Conservation (phyloP, 2,113 vertebrate species). For the Antigone vipio region DNA sequence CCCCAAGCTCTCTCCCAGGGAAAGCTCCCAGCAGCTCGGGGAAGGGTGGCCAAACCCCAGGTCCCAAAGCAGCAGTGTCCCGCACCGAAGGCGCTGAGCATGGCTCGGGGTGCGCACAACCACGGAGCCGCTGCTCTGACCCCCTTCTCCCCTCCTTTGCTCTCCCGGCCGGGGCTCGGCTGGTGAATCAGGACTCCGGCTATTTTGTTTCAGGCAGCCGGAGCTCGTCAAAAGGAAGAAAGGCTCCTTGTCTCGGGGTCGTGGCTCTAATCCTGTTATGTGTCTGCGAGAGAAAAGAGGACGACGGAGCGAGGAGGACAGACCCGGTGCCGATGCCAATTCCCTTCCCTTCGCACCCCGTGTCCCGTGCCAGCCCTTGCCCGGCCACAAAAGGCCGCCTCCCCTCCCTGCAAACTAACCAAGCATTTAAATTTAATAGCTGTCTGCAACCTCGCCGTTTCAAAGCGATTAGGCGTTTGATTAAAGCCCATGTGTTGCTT, state of each 20-base stretch:
- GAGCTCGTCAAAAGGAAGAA: slow-evolving; percentile 46
- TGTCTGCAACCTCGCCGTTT: not conserved
- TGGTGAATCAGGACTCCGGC: fast-evolving
- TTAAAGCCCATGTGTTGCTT: not conserved
- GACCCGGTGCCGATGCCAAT: slow-evolving; percentile 6
- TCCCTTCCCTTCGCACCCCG: not conserved
- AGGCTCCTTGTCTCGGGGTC: slow-evolving; percentile 63
- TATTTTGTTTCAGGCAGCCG: not conserved
- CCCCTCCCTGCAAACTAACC: not conserved
- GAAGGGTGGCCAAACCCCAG: fast-evolving
- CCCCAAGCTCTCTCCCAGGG: not conserved
- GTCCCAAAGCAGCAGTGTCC: fast-evolving
- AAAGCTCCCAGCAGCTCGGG: not conserved
- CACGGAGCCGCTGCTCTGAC: not conserved
- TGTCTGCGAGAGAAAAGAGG: slow-evolving; percentile 39
- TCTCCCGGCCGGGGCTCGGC: not conserved
- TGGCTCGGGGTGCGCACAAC: fast-evolving
- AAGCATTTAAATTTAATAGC: slow-evolving; percentile 40
- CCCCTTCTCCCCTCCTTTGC: not conserved
- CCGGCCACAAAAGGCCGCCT: not conserved
- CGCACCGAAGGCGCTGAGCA: fast-evolving
- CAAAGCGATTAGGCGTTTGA: not conserved
- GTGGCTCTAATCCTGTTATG: slow-evolving; percentile 39
- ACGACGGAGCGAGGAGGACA: not conserved
- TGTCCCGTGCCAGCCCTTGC: slow-evolving; percentile 13